Evolutionary conservation across 2,113 vertebrate species (phyloP).

Genomic region (Xenopus laevis): DNA sequence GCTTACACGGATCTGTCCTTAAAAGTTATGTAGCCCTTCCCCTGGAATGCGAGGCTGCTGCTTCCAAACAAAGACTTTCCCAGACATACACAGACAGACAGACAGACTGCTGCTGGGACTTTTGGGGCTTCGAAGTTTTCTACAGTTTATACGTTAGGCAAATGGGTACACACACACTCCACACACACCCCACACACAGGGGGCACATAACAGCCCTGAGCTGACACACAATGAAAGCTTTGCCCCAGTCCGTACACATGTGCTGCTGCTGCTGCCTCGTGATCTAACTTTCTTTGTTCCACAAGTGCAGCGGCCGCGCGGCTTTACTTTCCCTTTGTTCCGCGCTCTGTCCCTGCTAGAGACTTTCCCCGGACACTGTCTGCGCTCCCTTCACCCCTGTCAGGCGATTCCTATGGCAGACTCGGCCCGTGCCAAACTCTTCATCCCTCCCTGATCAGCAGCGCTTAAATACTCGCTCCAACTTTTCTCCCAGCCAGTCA

Average conservation of each 20-base stretch:
- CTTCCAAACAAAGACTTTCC: conserved; percentile 38
- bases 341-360: not conserved
- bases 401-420: not conserved
- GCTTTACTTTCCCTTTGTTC: conserved; percentile 27
- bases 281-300: conserved; percentile 41
- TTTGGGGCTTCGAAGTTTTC: no score
- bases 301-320: conserved; percentile 1
- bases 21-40: conserved; percentile 21
- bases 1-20: not conserved
- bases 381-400: not conserved
- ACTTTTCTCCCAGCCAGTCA: no score
- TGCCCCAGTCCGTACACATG: no score
- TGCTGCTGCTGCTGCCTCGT: conserved; percentile 14
- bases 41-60: conserved; percentile 28
- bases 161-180: no score
- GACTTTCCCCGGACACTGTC: not conserved
- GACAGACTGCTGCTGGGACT: not conserved
- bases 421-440: no score
- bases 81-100: no score
- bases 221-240: no score
- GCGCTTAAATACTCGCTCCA: no score
- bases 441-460: no score
- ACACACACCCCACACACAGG: no score
- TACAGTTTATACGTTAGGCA: no score
- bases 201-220: no score